A percentile compares a stretch with the other conserved stretches of the same genome.
phyloP scores from a whole-genome alignment of 2,888 invertebrate species.

The Melipona beecheii region DNA sequence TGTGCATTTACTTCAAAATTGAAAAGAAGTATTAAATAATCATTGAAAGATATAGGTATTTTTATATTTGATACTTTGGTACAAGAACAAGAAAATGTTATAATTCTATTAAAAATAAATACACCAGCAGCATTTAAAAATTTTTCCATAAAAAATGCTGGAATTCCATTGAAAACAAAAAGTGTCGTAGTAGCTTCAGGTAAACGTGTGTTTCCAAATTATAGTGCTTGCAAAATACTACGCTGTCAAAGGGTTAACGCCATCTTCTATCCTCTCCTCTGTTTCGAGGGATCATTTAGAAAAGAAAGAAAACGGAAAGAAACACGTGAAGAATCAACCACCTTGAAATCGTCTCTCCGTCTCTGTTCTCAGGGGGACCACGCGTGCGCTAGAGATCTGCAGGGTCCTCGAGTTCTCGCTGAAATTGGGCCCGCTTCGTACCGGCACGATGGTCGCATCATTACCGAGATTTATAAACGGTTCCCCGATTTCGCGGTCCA shows the following conservation, averaged over 20 bases:
- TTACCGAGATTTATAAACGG: constrained; percentile 46
- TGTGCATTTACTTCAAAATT: background rate
- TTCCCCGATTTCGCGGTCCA: constrained; percentile 29
- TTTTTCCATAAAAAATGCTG: too few relatives aligned
- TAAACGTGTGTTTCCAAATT: too few relatives aligned
- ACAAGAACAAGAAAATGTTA: too few relatives aligned
- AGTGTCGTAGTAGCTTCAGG: fast-evolving
- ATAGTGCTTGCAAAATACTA: background rate
- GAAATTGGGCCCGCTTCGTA: constrained; percentile 57
- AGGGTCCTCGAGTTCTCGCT: constrained; percentile 55
- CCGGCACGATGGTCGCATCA: constrained; percentile 34
- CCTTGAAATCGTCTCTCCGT: constrained; percentile 68
- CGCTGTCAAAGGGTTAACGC: constrained; percentile 8
- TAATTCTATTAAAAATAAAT: background rate
- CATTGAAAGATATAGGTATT: too few relatives aligned
- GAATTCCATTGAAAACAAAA: background rate
- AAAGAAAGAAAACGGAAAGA: background rate
- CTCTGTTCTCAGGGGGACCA: constrained; percentile 77
- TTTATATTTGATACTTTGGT: too few relatives aligned
- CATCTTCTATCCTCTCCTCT: constrained; percentile 24
- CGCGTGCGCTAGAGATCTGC: constrained; percentile 53
- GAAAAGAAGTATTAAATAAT: background rate
- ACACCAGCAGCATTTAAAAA: too few relatives aligned
- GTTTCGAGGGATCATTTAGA: background rate
- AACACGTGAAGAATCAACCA: constrained; percentile 16